Base-by-base conservation (phyloP, 2,797 vertebrate genomes). In the Onychomys torridus region DNA sequence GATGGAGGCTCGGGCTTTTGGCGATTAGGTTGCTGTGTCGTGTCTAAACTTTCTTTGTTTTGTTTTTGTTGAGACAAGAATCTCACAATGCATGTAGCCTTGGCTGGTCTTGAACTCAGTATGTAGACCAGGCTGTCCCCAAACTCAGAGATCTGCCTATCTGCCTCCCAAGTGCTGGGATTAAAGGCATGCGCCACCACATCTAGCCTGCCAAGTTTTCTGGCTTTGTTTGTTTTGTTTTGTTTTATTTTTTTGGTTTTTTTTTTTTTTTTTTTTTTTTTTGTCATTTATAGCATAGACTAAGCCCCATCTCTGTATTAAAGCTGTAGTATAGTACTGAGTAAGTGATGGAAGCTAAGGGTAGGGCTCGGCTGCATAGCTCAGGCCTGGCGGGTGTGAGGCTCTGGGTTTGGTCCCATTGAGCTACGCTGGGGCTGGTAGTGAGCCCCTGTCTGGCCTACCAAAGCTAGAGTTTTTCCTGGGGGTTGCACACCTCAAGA, bases 391-490 rank as follows among this genome's bases (percentile, higher is more conserved):
- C 32, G 0, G 32, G 2, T 69, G 27, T 52, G 25, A 78, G 37
- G 59, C 32, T 67, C 19, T 78, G 49, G 71, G 11, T 78, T 85
- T 65, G 40, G 25, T 55, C n/a, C 27, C n/a, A n/a, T 11, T 37
- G 40, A 89, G 71, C 37, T 19, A 7, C 46, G 37, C 27, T 34
- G 29, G 71, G 27, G 71, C 29, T n/a, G 17, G 23, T 52, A 46
- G 29, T 34, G 19, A 7, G 27, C 43, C 6, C 57, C 13, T 61
- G 2, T 77, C 76, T 69, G 78, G 46, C 89, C 81, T 23, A 14
- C 75, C 34, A 77, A 49, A 96, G 78, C 85, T 86, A 71, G 79
- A 40, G 27, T 93, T 92, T 96, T 85, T 65, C 82, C 82, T 86
- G 37, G 84, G 84, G 69, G 55, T 89, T 43, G 82, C 65, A 94